phyloP scores from a whole-genome alignment of 2,888 invertebrate species.

The Myopa tessellatipennis region DNA sequence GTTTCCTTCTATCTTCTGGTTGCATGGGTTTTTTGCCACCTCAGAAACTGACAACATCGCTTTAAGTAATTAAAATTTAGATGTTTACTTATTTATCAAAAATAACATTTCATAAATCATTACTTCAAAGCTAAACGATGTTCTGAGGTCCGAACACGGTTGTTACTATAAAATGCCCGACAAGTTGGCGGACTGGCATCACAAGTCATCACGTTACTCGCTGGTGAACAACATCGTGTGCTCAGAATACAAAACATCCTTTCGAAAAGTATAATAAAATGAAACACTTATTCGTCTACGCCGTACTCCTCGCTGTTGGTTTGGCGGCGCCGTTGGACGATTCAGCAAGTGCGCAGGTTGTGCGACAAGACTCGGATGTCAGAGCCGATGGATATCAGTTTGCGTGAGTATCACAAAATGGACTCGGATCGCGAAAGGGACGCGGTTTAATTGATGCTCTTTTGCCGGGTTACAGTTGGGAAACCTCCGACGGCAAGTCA shows the following conservation, averaged over 20 bases:
- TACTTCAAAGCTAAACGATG: background rate
- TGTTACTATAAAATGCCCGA: conserved; percentile 29
- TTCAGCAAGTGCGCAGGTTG: conserved; percentile 54
- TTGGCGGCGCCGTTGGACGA: conserved; percentile 59
- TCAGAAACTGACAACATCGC: background rate
- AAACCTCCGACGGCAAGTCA: conserved; percentile 74
- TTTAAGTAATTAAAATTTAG: background rate
- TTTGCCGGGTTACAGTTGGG: conserved; percentile 68
- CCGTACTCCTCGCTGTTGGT: conserved; percentile 53
- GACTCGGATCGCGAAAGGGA: background rate
- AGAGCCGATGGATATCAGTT: conserved; percentile 72
- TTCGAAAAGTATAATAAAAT: conserved; percentile 48
- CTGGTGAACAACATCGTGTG: background rate
- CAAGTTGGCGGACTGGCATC: background rate
- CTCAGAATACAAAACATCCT: background rate
- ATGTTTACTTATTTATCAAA: conserved; percentile 3
- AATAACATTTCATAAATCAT: background rate
- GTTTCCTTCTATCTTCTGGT: background rate
- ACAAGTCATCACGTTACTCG: conserved; percentile 22
- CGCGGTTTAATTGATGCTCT: background rate
- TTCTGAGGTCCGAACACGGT: background rate
- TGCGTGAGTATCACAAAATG: conserved; percentile 66
- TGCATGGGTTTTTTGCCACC: background rate
- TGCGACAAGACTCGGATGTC: conserved; percentile 69
- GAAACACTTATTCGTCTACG: conserved; percentile 59